Evolutionary conservation across 2,113 vertebrate species (phyloP), one percentile per base, ranked within the genome.

Genomic region (Propithecus coquereli): DNA sequence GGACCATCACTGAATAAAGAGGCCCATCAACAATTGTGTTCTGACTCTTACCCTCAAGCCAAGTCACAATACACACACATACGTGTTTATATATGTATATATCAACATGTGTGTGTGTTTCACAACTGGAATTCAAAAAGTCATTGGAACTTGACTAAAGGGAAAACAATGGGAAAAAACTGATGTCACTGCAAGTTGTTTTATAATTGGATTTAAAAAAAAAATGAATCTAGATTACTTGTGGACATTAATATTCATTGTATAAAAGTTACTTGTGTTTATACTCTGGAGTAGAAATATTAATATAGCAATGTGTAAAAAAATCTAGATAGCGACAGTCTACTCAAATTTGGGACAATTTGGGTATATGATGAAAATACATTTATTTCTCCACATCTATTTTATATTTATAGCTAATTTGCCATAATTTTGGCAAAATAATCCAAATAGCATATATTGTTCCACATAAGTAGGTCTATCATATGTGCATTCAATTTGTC

Each of bases 251-350:
- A 90, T 74, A 96, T 93, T 97, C 65, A 94, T 18, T 90, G 50
- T 79, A 95, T 95, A 95, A 70, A 81, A 90, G 68, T 96, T 97
- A 90, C 76, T 92, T 82, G 47, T 97, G 43, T 97, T 81, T 96
- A 88, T 85, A 66, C 63, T 95, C 71, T 83, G 90, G 18, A 98
- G 88, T 80, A 71, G 52, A 93, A 97, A 94, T 92, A 97, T 87
- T 68, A 97, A 71, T 94, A 95, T 14, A 95, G 66, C 45, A 97
- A 87, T 74, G 97, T 57, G 74, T 71, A 98, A 95, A 97, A 79
- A 77, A 70, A 18, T 12, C 50, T 94, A 71, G 71, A 94, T 70
- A 95, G 40, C 76, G 57, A 83, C 0, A 87, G 27, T 54, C 37
- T 90, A 13, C 61, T 94, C 68, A 82, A 6, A 17, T 71, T 87